Conservation (phyloP, 2,113 vertebrate species). For the Balaeniceps rex region DNA sequence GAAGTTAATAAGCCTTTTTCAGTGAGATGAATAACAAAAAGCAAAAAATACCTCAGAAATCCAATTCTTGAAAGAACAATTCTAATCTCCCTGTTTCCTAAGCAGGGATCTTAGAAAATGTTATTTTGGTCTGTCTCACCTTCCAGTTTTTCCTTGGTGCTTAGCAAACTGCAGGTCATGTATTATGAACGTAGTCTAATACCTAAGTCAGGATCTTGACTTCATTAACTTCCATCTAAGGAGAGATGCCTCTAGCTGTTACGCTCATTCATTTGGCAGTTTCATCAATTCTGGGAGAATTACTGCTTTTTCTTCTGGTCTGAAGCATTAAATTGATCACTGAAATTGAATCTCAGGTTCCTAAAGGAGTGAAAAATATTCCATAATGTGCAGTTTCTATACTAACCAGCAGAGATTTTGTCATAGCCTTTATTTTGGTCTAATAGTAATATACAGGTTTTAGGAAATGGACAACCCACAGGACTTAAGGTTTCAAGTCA, state of each 20-base stretch:
- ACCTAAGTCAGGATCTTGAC: not conserved
- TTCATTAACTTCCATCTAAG: conserved; percentile 46
- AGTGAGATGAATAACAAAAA: not conserved
- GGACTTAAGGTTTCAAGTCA: not conserved
- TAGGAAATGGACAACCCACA: not conserved
- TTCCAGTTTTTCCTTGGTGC: not conserved
- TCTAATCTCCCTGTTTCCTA: not conserved
- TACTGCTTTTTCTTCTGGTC: conserved; percentile 19
- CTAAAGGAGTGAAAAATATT: not conserved
- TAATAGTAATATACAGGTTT: not conserved
- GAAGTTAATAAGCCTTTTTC: not conserved
- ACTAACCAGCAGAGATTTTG: not conserved
- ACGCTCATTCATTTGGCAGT: conserved; percentile 1
- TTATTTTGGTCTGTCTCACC: not conserved
- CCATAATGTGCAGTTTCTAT: not conserved
- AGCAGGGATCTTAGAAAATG: not conserved
- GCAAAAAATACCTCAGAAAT: not conserved
- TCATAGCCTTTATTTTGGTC: not conserved
- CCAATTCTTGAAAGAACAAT: not conserved
- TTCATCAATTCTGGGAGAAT: conserved; percentile 32
- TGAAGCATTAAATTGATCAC: conserved; percentile 9
- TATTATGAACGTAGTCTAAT: conserved; percentile 31
- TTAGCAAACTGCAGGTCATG: not conserved
- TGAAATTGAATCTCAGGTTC: conserved; percentile 2
- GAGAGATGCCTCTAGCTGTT: conserved; percentile 8